Conservation (phyloP, 2,797 vertebrate species). For the Spatula versicolor region DNA sequence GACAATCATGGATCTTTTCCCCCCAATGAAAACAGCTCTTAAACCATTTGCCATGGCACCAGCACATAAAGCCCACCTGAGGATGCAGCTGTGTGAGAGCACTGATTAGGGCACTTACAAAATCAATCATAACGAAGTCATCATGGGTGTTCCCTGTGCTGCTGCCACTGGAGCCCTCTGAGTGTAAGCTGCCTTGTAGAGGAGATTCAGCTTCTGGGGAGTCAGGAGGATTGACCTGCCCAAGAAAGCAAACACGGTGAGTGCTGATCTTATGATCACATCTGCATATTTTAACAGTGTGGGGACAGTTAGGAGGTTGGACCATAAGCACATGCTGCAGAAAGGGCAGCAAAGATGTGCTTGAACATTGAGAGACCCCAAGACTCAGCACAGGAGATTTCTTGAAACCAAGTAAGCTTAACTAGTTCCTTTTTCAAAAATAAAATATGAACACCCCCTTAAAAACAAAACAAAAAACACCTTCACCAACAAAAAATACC, state of each 20-base stretch:
- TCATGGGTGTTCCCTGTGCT: slow-evolving; percentile 88
- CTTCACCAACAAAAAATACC: neutral
- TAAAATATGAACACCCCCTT: too few species aligned
- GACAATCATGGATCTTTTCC: neutral
- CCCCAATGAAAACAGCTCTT: neutral
- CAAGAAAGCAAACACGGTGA: slow-evolving; percentile 15
- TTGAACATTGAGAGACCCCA: neutral
- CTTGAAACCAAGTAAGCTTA: neutral
- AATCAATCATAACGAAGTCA: slow-evolving; percentile 98
- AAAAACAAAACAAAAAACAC: too few species aligned
- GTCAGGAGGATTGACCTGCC: slow-evolving; percentile 90
- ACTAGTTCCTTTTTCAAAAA: neutral
- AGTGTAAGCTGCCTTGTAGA: slow-evolving; percentile 92
- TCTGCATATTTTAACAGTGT: neutral
- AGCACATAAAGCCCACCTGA: neutral
- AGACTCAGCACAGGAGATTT: neutral
- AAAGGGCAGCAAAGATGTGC: neutral
- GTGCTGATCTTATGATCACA: neutral
- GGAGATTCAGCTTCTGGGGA: slow-evolving; percentile 89
- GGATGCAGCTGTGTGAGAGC: neutral
- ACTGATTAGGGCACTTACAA: slow-evolving; percentile 82
- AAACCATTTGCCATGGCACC: neutral
- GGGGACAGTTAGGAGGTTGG: neutral
- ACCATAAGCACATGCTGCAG: neutral
- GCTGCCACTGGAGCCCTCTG: slow-evolving; percentile 88